Evolutionary conservation across 2,113 vertebrate genomes (phyloP), one percentile per base, ranked within the genome.

Genomic region (Stictonetta naevosa): DNA sequence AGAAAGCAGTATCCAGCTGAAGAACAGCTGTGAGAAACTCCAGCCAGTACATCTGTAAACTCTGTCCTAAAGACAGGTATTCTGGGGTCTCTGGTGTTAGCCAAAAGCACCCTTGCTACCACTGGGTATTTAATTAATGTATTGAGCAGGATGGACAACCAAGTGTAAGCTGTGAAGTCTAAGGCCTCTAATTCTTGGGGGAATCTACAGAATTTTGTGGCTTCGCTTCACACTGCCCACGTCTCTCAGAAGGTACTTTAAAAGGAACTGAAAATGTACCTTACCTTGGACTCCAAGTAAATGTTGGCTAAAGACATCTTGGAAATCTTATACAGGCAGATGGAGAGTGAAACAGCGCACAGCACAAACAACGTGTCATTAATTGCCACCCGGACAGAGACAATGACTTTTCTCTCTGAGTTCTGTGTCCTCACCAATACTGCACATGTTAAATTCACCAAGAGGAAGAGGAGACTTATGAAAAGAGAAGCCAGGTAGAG

Each of bases 271-370:
- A 95, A 96, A 96, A 92, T 95, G 88, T 95, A 95, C 90, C 98
- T 97, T 96, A 99, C 99, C 98, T 99, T 99, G 71, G 99, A 99
- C 90, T 99, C 99, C 98, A 99, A 96, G 98, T 99, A 99, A 95
- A 99, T 99, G 97, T 99, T 99, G 96, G 99, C 99, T 96, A 99
- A 98, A 25, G 99, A 99, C 99, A 99, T 99, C 98, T 99, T 99
- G 31, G 99, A 99, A 78, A 99, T 99, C 97, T 99, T 99, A 98
- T 99, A 99, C 78, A 99, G 99, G 96, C 99, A 99, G 92, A 99
- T 44, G 60, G 99, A 98, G 92, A 99, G 99, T 10, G 99, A 99
- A 92, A 99, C 79, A 62, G 99, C 99, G 0, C 98, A 99, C 75
- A 99, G 98, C 95, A 99, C 99, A 8, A 99, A 99, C 9, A 99